Conservation (phyloP, 2,888 invertebrate species). For the Mesoligia furuncula region DNA sequence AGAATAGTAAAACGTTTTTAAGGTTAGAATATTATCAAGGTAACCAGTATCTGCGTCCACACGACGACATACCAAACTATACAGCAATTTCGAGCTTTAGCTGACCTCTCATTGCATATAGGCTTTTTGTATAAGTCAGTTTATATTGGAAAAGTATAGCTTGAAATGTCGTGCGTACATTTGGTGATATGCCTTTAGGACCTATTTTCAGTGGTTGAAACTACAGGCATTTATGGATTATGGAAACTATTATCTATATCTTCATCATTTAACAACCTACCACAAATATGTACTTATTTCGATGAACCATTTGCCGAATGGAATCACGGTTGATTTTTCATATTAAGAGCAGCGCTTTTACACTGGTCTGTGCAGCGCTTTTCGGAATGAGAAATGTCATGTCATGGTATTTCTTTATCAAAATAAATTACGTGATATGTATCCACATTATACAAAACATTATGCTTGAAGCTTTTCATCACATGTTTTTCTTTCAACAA, state of each 20-base stretch:
- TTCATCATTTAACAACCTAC: constrained; percentile 2
- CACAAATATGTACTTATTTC: constrained; percentile 47
- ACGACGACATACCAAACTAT: not conserved
- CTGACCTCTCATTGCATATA: not conserved
- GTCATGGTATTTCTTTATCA: constrained; percentile 58
- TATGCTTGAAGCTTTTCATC: constrained; percentile 55
- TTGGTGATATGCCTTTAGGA: not conserved
- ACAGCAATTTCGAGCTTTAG: not conserved
- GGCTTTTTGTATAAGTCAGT: not conserved
- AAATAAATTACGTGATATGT: constrained; percentile 57
- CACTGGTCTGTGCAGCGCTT: constrained; percentile 21
- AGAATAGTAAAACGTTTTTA: not conserved
- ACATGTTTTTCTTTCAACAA: constrained; percentile 26
- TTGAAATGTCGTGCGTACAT: not conserved
- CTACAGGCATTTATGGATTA: constrained; percentile 1
- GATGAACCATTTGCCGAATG: constrained; percentile 28
- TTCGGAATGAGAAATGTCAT: constrained; percentile 50
- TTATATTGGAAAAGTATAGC: not conserved
- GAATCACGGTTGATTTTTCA: constrained; percentile 33
- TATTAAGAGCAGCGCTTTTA: not conserved
- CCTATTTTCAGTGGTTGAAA: not conserved
- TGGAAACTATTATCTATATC: not conserved
- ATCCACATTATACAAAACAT: constrained; percentile 54
- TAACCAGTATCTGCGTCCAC: not conserved
- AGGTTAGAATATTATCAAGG: constrained; percentile 2